Base-by-base conservation (phyloP, 1,140 invertebrate genomes). In the Zelostemma sp. region DNA sequence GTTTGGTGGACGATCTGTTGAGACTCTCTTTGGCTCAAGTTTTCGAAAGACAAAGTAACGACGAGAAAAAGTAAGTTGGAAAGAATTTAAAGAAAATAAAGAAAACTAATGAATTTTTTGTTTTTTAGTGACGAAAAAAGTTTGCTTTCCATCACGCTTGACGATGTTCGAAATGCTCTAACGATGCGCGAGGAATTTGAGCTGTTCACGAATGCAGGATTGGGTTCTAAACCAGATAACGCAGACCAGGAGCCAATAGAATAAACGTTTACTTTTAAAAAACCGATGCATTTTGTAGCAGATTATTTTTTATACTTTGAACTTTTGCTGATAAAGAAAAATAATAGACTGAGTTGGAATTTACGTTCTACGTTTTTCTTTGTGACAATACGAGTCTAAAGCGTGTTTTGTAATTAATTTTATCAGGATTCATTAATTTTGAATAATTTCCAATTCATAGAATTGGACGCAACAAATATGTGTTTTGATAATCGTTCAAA, bases 151-250 rank as follows among this genome's bases (percentile, higher is more conserved):
- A 77, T 84, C 16, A 67, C 51, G 19, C 14, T 74, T 25, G 72
- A 78, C 28, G 83, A 86, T 46, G 77, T 86, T 6, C 75, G 71
- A 54, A 48, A 46, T 16, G 84, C 81, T 17, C 58, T 86, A 8
- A 43, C 57, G 1, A 77, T 35, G 51, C 76, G 79, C 8, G 79
- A 85, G 45, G 82, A 84, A 64, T 85, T 85, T 38, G 78, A 85
- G 31, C 69, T 85, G 41, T 83, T 86, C 45, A 85, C 83, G 14
- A 85, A 85, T 64, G 69, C 59, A 17, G 82, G 82, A 12, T 50
- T 85, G 17, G 83, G 81, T 15, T 56, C 47, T 6, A 61, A 54
- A 48, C 55, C 48, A 61, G 49, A 62, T 15, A 54, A 21, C 11
- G 11, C 38, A 1, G 53, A 67, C 1, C 17, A 53, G 3, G 33